A percentile compares a stretch with the other conserved stretches of the same genome.
Evolutionary conservation across 2,888 invertebrate species (phyloP).

Genomic region (Formica aserva): DNA sequence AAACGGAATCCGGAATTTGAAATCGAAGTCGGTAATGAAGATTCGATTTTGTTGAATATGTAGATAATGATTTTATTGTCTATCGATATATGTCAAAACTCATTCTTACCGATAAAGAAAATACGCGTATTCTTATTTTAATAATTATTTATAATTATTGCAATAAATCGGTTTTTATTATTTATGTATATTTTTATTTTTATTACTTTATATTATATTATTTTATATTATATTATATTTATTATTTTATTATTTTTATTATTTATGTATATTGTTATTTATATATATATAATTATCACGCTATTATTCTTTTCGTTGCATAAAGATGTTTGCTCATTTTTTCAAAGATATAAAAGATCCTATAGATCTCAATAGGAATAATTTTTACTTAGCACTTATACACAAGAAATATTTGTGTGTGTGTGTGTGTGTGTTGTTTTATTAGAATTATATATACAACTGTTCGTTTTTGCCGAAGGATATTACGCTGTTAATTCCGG

Average conservation of each 20-base stretch:
- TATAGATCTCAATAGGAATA: slow-evolving; percentile 10
- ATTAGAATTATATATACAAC: slow-evolving; percentile 29
- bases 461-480: slow-evolving; percentile 13
- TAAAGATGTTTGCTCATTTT: not conserved
- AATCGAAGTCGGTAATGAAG: not conserved
- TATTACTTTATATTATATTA: too few relatives aligned
- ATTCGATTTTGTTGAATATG: not conserved
- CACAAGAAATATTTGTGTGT: slow-evolving; percentile 1
- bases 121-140: not conserved
- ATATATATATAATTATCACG: not conserved
- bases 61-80: not conserved
- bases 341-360: not conserved
- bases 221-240: too few relatives aligned
- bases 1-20: not conserved
- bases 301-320: not conserved
- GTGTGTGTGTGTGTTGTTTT: not conserved
- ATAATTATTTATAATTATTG: not conserved
- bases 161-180: not conserved
- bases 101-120: not conserved
- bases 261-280: not conserved
- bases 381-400: not conserved
- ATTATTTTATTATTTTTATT: not conserved
- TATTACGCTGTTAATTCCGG: slow-evolving; percentile 87
- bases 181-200: not conserved
- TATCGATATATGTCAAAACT: slow-evolving; percentile 2